Conservation (phyloP, 1,140 invertebrate species). For the Trichoplusia ni region DNA sequence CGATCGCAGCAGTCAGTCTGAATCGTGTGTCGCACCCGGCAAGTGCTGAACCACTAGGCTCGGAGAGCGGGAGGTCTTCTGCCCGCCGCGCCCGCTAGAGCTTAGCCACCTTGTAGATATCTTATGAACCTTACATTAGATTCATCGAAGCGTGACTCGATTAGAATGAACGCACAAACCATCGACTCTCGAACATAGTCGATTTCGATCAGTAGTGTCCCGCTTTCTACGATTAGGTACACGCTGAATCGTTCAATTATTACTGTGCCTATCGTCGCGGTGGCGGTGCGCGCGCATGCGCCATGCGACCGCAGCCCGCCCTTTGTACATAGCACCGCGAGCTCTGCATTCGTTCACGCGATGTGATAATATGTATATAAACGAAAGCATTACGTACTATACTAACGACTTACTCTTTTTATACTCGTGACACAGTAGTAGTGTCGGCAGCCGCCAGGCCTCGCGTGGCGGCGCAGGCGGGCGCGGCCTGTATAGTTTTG, state of each 20-base stretch:
- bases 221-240: constrained; percentile 15
- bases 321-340: constrained; percentile 29
- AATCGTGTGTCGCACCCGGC: constrained; percentile 3
- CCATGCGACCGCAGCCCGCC: neutral
- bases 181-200: constrained; percentile 11
- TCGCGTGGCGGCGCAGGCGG: neutral
- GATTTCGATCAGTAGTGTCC: constrained; percentile 27
- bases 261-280: constrained; percentile 38
- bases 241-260: constrained; percentile 51
- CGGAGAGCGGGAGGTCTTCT: neutral
- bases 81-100: constrained; percentile 37
- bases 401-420: constrained; percentile 61
- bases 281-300: neutral
- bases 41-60: neutral
- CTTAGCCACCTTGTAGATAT: constrained; percentile 45
- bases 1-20: neutral
- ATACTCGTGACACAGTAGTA: constrained; percentile 46
- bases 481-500: too few relatives aligned
- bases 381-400: constrained; percentile 40
- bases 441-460: neutral
- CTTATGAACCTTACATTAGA: constrained; percentile 39
- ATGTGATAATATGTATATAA: constrained; percentile 74
- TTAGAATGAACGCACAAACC: constrained; percentile 50
- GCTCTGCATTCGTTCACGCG: constrained; percentile 44
- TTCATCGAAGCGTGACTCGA: constrained; percentile 36